phyloP scores from a whole-genome alignment of 2,797 vertebrate species.

The Esox masquinongy region DNA sequence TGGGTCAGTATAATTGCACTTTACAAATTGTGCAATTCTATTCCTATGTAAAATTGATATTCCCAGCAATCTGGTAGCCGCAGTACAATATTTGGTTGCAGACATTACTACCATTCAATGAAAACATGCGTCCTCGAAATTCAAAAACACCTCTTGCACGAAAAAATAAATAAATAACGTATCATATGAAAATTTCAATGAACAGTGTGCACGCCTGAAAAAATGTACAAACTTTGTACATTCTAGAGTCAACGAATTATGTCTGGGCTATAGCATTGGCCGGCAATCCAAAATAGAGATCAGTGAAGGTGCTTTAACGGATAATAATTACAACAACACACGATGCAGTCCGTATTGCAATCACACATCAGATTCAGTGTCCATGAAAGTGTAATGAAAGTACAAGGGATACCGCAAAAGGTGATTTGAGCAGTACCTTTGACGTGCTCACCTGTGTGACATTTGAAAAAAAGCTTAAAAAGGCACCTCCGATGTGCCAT shows the following conservation, averaged over 20 bases:
- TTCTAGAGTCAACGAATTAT: conserved; percentile 15
- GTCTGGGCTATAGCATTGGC: conserved; percentile 28
- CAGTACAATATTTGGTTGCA: too few relatives aligned
- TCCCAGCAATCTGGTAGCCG: conserved; percentile 42
- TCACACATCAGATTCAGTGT: conserved; percentile 54
- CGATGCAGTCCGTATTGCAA: conserved; percentile 38
- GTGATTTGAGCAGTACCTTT: neutral
- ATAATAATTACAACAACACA: conserved; percentile 54
- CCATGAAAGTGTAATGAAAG: conserved; percentile 53
- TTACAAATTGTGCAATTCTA: conserved; percentile 47
- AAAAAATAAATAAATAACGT: conserved; percentile 38
- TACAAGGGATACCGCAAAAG: conserved; percentile 17
- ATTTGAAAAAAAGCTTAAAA: neutral
- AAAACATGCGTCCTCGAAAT: neutral
- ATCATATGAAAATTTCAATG: conserved; percentile 15
- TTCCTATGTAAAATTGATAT: conserved; percentile 55
- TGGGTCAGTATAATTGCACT: conserved; percentile 53
- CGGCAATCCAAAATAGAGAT: conserved; percentile 38
- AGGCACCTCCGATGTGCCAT: neutral
- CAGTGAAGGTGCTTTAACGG: conserved; percentile 47
- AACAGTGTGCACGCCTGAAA: conserved; percentile 35
- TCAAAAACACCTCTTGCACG: conserved; percentile 29
- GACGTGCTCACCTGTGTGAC: conserved; percentile 29
- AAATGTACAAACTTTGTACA: conserved; percentile 16
- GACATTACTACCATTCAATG: too few relatives aligned